Base-by-base conservation (phyloP, 92 coral and sea anemone genomes). In the Paragorgia papillata region DNA sequence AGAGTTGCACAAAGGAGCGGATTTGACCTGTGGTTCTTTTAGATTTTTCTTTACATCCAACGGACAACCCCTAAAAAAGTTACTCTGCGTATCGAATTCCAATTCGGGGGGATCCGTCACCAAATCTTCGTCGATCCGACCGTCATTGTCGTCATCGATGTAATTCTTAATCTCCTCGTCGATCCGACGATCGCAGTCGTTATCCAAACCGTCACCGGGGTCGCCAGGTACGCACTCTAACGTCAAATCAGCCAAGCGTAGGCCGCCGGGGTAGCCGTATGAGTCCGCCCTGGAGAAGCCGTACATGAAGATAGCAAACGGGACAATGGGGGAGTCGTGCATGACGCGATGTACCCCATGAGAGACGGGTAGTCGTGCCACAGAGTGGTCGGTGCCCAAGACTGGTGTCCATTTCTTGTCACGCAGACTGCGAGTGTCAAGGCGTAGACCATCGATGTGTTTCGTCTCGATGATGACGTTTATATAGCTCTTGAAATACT, bases 91-190 rank as follows among this genome's bases (percentile, higher is more conserved):
- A 1, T 84, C 88, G 0, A 69, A 53, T 9, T 9, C 25, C 18
- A 90, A 28, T 18, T 58, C 60, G 0, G 92, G 92, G 1, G 68
- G 79, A 6, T 63, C 82, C 0, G 89, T 68, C 28, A 74, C 92
- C 27, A 89, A 77, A 62, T 92, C 97, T 76, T 92, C 97, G 77
- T 92, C 97, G 21, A 90, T 76, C 6, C 50, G 19, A 46, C 78
- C 96, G 65, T 92, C 97, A 0, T 80, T 78, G 37, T 92, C 97
- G 81, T 92, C 96, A 62, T 92, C 97, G 0, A 76, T 69, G 9
- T 60, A 86, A 69, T 92, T 88, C 30, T 57, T 67, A 18, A 85
- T 59, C 68, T 92, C 97, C 68, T 92, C 97, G 66, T 92, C 97
- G 29, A 89, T 89, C 31, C 31, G 32, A 20, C 87, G 88, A 66